Base-by-base conservation (phyloP, 2,888 invertebrate genomes). In the Bombylius major region DNA sequence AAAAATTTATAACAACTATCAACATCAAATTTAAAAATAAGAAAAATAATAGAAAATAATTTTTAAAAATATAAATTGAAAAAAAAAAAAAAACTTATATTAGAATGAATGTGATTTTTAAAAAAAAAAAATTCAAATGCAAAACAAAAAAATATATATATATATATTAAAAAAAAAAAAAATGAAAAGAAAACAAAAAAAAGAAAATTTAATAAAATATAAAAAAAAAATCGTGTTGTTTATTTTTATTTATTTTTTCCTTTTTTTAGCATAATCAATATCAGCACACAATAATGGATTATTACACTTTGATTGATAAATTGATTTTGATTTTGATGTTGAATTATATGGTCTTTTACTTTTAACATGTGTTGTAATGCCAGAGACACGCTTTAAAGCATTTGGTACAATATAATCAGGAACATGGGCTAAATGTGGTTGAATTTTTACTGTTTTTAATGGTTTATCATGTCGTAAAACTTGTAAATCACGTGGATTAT, bases 351-450 rank as follows among this genome's bases (percentile, higher is more conserved):
- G 54, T 42, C 52, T 52, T 46, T 59, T 60, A 31, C 47, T 51
- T 51, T 42, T 50, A 9, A 57, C 60, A 0, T 71, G 55, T 9
- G 57, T 63, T 14, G 64, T 69, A 33, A 79, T 78, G 3, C 78
- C 77, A 6, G 82, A 78, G 23, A 87, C 75, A 59, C 78, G 79
- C 67, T 88, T 84, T 51, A 93, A 71, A 0, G 89, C 83, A 2
- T 82, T 80, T 0, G 93, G 93, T 1, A 94, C 78, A 62, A 93
- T 83, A 69, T 98, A 98, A 54, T 94, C 94, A 0, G 98, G 97
- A 1, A 98, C 89, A 70, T 96, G 86, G 34, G 89, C 81, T 59
- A 98, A 74, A 72, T 96, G 95, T 2, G 83, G 79, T 68, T 93
- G 91, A 9, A 87, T 75, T 69, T 84, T 83, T 1, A 94, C 89